Base-by-base conservation (phyloP, 2,797 vertebrate species). In the Morelia viridis region DNA sequence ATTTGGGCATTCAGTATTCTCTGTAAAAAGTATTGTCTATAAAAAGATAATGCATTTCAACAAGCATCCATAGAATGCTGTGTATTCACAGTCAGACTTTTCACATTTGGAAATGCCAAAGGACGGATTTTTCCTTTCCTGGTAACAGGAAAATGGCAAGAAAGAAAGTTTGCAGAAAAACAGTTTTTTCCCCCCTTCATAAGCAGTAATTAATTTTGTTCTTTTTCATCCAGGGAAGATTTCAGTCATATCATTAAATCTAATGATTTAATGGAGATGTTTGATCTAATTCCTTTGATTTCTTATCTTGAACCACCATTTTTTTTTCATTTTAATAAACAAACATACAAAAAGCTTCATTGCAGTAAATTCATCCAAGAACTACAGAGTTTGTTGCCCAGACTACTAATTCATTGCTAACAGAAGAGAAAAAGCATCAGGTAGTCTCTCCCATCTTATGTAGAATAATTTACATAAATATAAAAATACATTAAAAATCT, bases 1-100 rank as follows among this genome's bases (percentile, higher is more conserved):
- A 80, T 85, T 31, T 62, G 85, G 35, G 46, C 50, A 68, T 92
- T 94, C 56, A 53, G 9, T 65, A 19, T 26, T 86, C 19, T 10
- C 88, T 96, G n/a, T 65, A 71, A 88, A 86, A 89, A 92, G 58
- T 76, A 26, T 22, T 76, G 19, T 10, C 88, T 96, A 41, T 65
- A 80, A 88, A 86, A 89, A 92, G 58, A 80, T 41, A 46, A 62
- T 56, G 94, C 58, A 2, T 9, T 4, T 71, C 71, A 28, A 92
- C 13, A 31, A 83, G 24, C 58, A 22, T 0, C 0, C 60, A 65
- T 85, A 68, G 50, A 53, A 61, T 0, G 17, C 0, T 91, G 12
- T 46, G 12, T n/a, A 83, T 26, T 50, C 41, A 28, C 2, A 26
- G 64, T 24, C 19, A 24, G 71, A 46, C 5, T 71, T 91, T 26